phyloP scores from a whole-genome alignment of 2,888 invertebrate species.

The Stenurella melanura region DNA sequence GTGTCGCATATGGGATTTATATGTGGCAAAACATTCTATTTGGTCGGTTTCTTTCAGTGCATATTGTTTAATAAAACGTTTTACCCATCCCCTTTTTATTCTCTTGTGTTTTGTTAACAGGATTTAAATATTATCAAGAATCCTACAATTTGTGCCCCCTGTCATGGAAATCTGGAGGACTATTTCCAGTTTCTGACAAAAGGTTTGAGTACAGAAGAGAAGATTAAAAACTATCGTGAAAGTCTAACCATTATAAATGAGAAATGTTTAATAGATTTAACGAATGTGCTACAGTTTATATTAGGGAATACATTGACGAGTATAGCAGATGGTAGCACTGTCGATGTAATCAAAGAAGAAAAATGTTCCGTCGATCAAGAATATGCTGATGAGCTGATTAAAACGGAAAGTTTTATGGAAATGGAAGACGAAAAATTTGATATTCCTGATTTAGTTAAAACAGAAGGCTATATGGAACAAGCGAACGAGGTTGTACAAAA shows the following conservation, averaged over 20 bases:
- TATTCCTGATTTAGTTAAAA: neutral
- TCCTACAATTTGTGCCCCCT: no score
- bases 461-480: neutral
- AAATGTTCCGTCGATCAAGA: neutral
- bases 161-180: no score
- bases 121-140: no score
- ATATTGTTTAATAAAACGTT: no score
- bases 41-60: no score
- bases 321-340: neutral
- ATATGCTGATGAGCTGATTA: neutral
- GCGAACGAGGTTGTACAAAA: neutral
- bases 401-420: neutral
- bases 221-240: neutral
- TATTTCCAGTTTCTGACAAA: no score
- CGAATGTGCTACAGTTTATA: neutral
- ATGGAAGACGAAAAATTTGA: neutral
- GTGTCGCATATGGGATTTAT: no score
- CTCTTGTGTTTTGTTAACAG: no score
- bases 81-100: no score
- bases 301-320: no score
- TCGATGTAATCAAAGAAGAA: neutral
- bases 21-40: no score
- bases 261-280: neutral
- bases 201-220: no score
- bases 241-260: neutral